These are phyloP conservation scores for Luperina testacea DNA, from an alignment of 2,888 invertebrate genomes.

Conservation along the genomic window DNA sequence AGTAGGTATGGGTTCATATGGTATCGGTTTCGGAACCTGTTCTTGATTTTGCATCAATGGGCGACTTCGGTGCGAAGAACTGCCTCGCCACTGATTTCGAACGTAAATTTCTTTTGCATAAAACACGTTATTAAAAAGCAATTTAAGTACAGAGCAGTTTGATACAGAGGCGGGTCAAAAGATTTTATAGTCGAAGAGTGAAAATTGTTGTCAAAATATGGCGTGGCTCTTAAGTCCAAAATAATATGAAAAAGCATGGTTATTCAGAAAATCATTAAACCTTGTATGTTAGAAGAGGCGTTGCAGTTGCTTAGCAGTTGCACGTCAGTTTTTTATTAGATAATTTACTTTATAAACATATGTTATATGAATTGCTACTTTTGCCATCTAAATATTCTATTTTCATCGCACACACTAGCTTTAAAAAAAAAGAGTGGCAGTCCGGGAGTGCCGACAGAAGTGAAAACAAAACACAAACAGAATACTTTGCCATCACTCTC, in stretches of 20 bases:
- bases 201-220: background rate
- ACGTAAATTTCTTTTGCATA: slow-evolving; percentile 69
- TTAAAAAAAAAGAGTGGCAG: background rate
- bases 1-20: slow-evolving; percentile 53
- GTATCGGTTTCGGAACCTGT: slow-evolving; percentile 60
- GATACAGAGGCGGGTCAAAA: slow-evolving; percentile 33
- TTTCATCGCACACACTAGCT: background rate
- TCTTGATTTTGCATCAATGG: slow-evolving; percentile 73
- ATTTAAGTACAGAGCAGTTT: slow-evolving; percentile 66
- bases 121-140: slow-evolving; percentile 74
- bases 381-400: background rate
- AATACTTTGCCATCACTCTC: too few species aligned
- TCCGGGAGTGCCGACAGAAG: too few species aligned
- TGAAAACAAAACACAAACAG: too few species aligned
- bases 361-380: too few species aligned
- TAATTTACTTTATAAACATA: too few species aligned
- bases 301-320: too few species aligned
- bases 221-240: too few species aligned
- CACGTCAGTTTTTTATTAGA: too few species aligned
- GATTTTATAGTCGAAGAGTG: background rate
- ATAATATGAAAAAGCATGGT: background rate
- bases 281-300: background rate
- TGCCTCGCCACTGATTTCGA: slow-evolving; percentile 59
- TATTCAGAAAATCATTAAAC: background rate
- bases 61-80: slow-evolving; percentile 45